Base-by-base conservation (phyloP, 2,888 invertebrate species). In the Globia sparganii region DNA sequence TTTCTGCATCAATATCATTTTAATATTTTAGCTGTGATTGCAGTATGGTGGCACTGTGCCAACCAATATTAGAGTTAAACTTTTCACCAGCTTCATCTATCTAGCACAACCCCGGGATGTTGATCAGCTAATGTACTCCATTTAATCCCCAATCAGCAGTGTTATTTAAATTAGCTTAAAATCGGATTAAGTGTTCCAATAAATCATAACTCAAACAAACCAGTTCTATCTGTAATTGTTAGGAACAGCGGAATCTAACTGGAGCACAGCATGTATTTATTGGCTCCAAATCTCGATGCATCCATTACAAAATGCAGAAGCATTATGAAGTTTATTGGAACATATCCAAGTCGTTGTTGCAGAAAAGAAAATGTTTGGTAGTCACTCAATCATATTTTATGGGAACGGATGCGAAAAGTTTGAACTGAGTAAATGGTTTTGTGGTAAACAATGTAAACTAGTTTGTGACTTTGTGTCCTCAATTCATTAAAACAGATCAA, bases 291-390 rank as follows among this genome's bases (percentile, higher is more conserved):
- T 90, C 89, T 90, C 88, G 86, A 87, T 88, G 85, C 88, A 84
- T 86, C 86, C 86, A 88, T 90, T 90, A 89, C 77, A 85, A 84
- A 85, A 85, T 89, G 88, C 88, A 88, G 81, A 86, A 81, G 87
- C 83, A 88, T 86, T 85, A 85, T 84, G 73, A 68, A 78, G 76
- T 75, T 87, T 86, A 86, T 91, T 92, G 92, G 92, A 92, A 89
- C 83, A 86, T 87, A 80, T 91, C 92, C 92, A 92, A 91, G 70
- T 78, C 61, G 49, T 66, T 62, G 64, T 59, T 72, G 74, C 40
- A 66, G 68, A 82, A 64, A 78, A 71, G 15, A 81, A 65, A 77
- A 64, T 61, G 34, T 73, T 80, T 53, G 40, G 46, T 72, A 81
- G 28, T 67, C 86, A 72, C n/a, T 81, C 81, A 81, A 70, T 72